phyloP scores from a whole-genome alignment of 2,113 vertebrate genomes.

The Canis aureus region DNA sequence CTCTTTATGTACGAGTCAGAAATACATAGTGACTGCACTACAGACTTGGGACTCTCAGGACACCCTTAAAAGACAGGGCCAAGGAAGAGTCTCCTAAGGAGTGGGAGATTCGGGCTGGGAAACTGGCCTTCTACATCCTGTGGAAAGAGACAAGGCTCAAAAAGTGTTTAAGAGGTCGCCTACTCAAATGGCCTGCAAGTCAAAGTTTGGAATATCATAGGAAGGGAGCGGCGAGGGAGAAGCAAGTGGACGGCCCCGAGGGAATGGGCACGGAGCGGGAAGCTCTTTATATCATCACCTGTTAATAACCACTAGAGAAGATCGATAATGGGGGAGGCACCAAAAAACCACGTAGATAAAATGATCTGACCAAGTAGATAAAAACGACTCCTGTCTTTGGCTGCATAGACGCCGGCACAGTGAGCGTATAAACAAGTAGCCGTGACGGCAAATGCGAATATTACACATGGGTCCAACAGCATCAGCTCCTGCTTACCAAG shows the following conservation, averaged over 20 bases:
- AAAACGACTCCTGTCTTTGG: neutral
- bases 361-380: neutral
- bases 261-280: neutral
- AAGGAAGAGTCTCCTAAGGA: neutral
- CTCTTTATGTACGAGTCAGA: neutral
- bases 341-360: neutral
- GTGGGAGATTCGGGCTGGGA: neutral
- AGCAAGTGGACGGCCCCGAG: neutral
- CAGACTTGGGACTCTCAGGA: accelerated
- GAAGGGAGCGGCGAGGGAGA: neutral
- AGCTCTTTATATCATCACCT: neutral
- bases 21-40: neutral
- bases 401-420: neutral
- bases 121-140: neutral
- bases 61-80: neutral
- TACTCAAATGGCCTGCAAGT: neutral
- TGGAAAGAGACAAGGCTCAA: neutral
- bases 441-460: neutral
- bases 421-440: neutral
- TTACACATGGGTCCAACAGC: neutral
- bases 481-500: neutral
- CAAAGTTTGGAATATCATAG: neutral
- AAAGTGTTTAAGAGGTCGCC: neutral
- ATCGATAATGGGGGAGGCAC: neutral
- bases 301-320: neutral